These are phyloP conservation scores for Pteronura brasiliensis DNA, from an alignment of 2,113 vertebrate genomes.

Conservation along the genomic window DNA sequence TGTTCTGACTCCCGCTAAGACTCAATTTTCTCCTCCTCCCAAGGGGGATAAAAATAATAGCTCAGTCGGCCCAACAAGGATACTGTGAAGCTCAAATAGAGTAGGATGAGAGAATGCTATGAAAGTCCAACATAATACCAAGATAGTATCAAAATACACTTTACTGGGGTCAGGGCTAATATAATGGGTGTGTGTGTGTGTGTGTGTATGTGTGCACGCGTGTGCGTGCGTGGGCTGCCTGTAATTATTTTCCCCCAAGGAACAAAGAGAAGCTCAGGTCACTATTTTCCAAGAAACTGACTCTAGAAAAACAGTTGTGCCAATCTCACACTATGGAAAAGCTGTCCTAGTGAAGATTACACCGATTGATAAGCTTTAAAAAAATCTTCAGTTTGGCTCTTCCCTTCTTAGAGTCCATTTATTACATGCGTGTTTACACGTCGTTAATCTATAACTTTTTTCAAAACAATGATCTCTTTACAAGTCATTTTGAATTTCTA, in stretches of 20 bases:
- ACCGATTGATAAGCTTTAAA: neutral
- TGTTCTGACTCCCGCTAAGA: neutral
- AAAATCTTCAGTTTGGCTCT: neutral
- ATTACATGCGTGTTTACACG: neutral
- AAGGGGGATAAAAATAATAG: conserved; percentile 28
- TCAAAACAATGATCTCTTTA: neutral
- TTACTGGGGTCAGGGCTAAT: neutral
- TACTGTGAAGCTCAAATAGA: conserved; percentile 4
- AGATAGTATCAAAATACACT: neutral
- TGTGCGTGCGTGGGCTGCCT: neutral
- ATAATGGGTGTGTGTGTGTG: neutral
- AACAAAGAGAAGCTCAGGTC: neutral
- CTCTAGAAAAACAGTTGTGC: conserved; percentile 15
- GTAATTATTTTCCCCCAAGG: neutral
- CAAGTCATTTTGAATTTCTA: neutral
- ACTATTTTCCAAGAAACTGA: neutral
- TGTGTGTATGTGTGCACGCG: too few species aligned
- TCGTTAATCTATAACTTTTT: neutral
- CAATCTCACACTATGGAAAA: neutral
- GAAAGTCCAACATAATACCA: neutral
- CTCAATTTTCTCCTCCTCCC: conserved; percentile 10
- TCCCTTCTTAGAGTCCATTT: neutral
- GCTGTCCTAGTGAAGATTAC: neutral
- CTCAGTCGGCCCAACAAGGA: neutral
- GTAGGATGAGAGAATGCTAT: neutral